These are phyloP conservation scores for Emydocephalus ijimae DNA, from an alignment of 2,113 vertebrate genomes.

Conservation along the genomic window DNA sequence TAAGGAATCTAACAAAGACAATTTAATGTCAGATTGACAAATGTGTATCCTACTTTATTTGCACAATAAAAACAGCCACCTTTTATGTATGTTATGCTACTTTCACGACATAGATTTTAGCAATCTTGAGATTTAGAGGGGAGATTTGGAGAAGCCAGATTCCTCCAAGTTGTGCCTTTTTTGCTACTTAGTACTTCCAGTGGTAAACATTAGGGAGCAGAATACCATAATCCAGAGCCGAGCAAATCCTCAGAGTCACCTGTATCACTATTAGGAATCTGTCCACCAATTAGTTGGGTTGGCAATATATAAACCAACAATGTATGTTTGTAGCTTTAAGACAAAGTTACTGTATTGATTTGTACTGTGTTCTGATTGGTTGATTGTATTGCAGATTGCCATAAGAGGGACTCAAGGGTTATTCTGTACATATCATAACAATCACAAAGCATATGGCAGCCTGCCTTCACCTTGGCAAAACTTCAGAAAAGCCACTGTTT, in stretches of 20 bases:
- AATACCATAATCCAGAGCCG: neutral
- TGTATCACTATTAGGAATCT: neutral
- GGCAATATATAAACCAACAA: too few species aligned
- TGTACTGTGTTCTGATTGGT: too few species aligned
- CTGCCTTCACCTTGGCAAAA: neutral
- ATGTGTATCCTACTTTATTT: neutral
- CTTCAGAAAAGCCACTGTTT: neutral
- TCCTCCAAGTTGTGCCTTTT: neutral
- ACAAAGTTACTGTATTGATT: too few species aligned
- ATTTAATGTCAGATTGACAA: neutral
- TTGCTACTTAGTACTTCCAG: neutral
- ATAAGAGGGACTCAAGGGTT: too few species aligned
- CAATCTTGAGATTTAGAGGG: neutral
- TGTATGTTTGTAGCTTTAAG: too few species aligned
- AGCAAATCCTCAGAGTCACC: neutral
- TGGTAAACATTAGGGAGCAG: neutral
- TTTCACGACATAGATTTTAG: neutral
- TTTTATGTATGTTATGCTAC: neutral
- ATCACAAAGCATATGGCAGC: neutral
- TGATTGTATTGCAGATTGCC: too few species aligned
- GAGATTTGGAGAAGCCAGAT: neutral
- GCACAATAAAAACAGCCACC: neutral
- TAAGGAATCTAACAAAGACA: neutral
- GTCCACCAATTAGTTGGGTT: too few species aligned
- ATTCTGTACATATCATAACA: too few species aligned